A percentile compares a stretch with the other conserved stretches of the same genome.
Evolutionary conservation across 2,888 invertebrate genomes (phyloP).

Genomic region (Dione juno): DNA sequence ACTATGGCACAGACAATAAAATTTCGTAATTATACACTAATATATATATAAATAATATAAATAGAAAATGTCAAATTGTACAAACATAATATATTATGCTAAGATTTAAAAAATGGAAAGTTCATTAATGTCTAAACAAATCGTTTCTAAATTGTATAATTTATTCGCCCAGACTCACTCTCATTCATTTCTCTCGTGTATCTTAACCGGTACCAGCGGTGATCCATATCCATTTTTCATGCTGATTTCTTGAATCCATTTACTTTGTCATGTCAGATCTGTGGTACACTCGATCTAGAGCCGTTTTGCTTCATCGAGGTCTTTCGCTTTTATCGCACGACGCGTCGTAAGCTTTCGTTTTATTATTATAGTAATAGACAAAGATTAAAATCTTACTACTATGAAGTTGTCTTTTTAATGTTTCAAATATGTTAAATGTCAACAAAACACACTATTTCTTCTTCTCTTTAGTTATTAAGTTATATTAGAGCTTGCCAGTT

Average conservation of each 20-base stretch:
- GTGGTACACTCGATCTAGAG: constrained; percentile 42
- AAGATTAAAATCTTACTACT: background rate
- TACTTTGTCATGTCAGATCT: constrained; percentile 49
- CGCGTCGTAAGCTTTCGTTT: background rate
- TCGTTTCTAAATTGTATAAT: constrained; percentile 18
- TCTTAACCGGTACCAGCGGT: constrained; percentile 16
- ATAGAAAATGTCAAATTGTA: too few species aligned
- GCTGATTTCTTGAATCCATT: constrained; percentile 53
- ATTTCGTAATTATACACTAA: too few species aligned
- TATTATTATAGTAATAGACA: background rate
- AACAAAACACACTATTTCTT: too few species aligned
- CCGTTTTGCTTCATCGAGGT: constrained; percentile 21
- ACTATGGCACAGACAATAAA: too few species aligned
- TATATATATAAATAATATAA: too few species aligned
- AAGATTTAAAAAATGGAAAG: background rate
- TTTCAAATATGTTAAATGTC: too few species aligned
- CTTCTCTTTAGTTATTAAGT: too few species aligned
- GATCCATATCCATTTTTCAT: constrained; percentile 56
- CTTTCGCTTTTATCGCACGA: constrained; percentile 11
- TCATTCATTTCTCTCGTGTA: constrained; percentile 15
- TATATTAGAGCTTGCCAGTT: too few species aligned
- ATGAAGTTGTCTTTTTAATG: too few species aligned
- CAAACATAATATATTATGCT: background rate
- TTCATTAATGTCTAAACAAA: background rate
- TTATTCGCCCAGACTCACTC: constrained; percentile 14